These are phyloP conservation scores for Anaspis maculata DNA, from an alignment of 2,888 invertebrate genomes.

Conservation along the genomic window DNA sequence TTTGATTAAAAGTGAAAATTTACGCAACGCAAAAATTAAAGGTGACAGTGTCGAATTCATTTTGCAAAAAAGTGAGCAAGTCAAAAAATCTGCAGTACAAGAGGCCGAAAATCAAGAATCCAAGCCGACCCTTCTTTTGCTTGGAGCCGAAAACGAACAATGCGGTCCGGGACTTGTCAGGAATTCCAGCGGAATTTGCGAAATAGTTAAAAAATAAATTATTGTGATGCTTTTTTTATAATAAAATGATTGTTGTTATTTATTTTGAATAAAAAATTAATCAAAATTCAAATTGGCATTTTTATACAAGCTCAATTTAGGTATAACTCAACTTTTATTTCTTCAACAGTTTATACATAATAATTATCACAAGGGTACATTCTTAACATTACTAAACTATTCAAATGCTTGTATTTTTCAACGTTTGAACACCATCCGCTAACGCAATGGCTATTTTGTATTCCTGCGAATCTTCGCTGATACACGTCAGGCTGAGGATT, in stretches of 20 bases:
- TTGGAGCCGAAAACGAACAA: conserved; percentile 60
- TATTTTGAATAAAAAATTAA: too few relatives aligned
- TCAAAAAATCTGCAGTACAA: conserved; percentile 13
- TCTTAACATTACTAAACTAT: too few relatives aligned
- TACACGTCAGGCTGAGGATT: conserved; percentile 38
- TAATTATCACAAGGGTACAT: too few relatives aligned
- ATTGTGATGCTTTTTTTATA: too few relatives aligned
- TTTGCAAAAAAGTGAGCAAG: conserved; percentile 18
- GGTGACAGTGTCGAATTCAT: conserved; percentile 19
- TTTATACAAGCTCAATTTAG: too few relatives aligned
- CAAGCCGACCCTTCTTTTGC: conserved; percentile 37
- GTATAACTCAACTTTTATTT: too few relatives aligned
- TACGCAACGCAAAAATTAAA: background rate
- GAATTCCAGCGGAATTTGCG: conserved; percentile 58
- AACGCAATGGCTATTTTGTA: conserved; percentile 44
- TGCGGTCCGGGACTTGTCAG: conserved; percentile 66
- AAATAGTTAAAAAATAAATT: conserved; percentile 9
- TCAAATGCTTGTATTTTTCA: too few relatives aligned
- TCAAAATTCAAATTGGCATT: too few relatives aligned
- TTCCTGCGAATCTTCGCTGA: conserved; percentile 34
- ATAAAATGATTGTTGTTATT: too few relatives aligned
- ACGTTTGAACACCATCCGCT: conserved; percentile 43
- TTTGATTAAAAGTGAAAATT: conserved; percentile 19
- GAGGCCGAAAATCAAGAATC: conserved; percentile 14
- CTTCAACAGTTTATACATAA: too few relatives aligned